Evolutionary conservation across 2,888 invertebrate species (phyloP), one percentile per base, ranked within the genome.

Genomic region (Nomada hirtipes): DNA sequence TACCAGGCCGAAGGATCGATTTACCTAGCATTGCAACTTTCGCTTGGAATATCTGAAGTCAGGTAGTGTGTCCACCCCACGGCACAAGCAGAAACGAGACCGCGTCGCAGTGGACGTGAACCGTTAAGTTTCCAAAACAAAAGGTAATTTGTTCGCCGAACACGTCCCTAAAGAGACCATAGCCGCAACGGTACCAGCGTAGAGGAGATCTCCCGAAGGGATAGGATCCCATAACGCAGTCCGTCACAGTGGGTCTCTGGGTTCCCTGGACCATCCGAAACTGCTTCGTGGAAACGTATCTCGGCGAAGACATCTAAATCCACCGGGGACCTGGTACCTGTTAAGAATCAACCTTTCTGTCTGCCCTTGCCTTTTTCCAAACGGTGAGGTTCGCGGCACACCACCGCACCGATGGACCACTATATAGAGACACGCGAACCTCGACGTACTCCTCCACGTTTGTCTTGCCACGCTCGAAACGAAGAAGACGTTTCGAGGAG

Each of bases 121-220:
- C 89, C 89, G 89, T 88, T 89, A 87, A 89, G 86, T 89, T 90
- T 89, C 88, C 83, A 90, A 92, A 91, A 92, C 91, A 91, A 90
- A 91, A 89, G 90, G 91, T 90, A 90, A 93, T 93, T 93, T 92
- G 92, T 89, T 92, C 90, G 87, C 92, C 83, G 88, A 88, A 91
- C 93, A 93, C 93, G 93, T 93, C 89, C 88, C 89, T 87, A 88
- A 89, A 86, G 81, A 86, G 80, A 82, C 86, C 79, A 89, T 81
- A 89, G 89, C 86, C 83, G 86, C 89, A 91, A 91, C 89, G 91
- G 89, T 88, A 91, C 89, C 79, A 77, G 85, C 80, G 70, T 13
- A 60, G 50, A 15, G 20, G 60, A 88, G 87, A 88, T 88, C 83
- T 83, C 72, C 79, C 76, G 59, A 52, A 69, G 79, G 89, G 88